Evolutionary conservation across 2,797 vertebrate genomes (phyloP), one percentile per base, ranked within the genome.

Genomic region (Epinephelus coioides): DNA sequence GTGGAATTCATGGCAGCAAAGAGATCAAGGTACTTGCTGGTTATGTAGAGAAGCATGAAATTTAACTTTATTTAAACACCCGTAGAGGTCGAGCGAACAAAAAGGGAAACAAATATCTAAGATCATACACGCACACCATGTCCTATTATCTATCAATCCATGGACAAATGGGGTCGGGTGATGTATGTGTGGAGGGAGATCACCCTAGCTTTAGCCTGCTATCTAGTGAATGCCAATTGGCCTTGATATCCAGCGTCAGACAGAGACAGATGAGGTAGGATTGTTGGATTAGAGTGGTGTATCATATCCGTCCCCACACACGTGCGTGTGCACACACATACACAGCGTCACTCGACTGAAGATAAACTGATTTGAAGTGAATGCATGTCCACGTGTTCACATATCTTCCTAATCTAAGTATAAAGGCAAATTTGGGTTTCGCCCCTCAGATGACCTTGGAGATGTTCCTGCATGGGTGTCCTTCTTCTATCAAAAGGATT

Each of bases 191-290:
- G 43, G 47, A 14, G 40, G 63, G 57, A 70, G 70, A 85, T 83
- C 72, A 78, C 74, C 62, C 23, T 21, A 25, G 75, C 70, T 77
- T 83, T 55, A 72, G 53, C n/a, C 44, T 67, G 68, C 70, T 60
- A 78, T 82, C 69, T 50, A 9, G 62, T 73, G 78, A 83, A 86
- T 86, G 87, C 63, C 84, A 90, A 55, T 74, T 67, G 71, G 74
- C 54, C 47, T 72, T 83, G 65, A 81, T 81, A 81, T 81, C 76
- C 64, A 50, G 72, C 11, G 6, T 83, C 63, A 77, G 69, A 82
- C 61, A 75, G 62, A 86, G 69, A 91, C 72, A 78, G 70, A 91
- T 88, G 87, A 89, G 85, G 72, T 38, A 43, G 81, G 70, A 81
- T 89, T 89, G 80, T 65, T 82, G 88, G 88, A 90, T 81, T 84